Base-by-base conservation (phyloP, 2,113 vertebrate genomes). In the Calonectris borealis region DNA sequence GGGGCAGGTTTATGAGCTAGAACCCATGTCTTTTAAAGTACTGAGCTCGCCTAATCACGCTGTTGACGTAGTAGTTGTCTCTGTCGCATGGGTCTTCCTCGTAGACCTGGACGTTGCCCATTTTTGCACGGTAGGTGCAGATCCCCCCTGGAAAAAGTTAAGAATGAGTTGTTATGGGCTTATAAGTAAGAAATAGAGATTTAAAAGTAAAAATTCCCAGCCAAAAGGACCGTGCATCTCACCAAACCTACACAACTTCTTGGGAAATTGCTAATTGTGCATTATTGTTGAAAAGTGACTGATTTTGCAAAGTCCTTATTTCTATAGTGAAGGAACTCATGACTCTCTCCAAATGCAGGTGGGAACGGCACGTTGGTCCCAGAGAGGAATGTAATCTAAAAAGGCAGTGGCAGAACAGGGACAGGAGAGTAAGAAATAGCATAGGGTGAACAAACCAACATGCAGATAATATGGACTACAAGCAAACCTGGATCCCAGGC, bases 41-140 rank as follows among this genome's bases (percentile, higher is more conserved):
- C 77, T 98, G 98, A 76, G 98, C 98, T 93, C 98, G 83, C 25
- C 98, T 97, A 42, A 98, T 97, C 73, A 99, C 98, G 0, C 98
- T 97, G 68, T 98, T 98, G 81, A 71, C 91, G 0, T 98, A 99
- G 81, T 97, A 97, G 77, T 75, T 38, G 36, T 94, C 97, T 40
- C 97, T 78, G 18, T 80, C 94, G 2, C 96, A 97, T 4, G 88
- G 82, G 62, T 98, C 98, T 40, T 69, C 52, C 11, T 97, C 94
- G 0, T 98, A 98, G 54, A 96, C 97, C 24, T 52, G 94, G 61
- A 94, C 17, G 40, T 98, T 98, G 55, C 32, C 38, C 79, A 96
- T 78, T 73, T 68, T 98, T 27, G 95, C 86, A 9, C 22, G 97
- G 58, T 98, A 99, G 82, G 97, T 97, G 38, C 98, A 98, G 85